Conservation (phyloP, 1,140 invertebrate species). For the Hyles vespertilio region DNA sequence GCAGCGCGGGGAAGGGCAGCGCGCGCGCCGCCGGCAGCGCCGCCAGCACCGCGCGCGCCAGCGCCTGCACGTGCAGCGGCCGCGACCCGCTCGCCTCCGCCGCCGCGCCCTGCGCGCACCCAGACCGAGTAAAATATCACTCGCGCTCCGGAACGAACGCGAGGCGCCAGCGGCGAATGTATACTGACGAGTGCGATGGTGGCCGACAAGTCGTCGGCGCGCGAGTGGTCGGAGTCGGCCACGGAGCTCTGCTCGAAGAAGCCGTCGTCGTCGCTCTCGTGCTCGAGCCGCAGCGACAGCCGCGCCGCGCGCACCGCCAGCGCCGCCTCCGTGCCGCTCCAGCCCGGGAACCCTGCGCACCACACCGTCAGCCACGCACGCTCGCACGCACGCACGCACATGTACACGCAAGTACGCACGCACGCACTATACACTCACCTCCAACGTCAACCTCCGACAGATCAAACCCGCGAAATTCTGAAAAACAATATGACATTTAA, state of each 20-base stretch:
- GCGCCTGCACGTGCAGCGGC: conserved; percentile 28
- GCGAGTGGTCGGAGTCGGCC: conserved; percentile 31
- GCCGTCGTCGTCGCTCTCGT: conserved; percentile 53
- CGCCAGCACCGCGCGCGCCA: conserved; percentile 24
- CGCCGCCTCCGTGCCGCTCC: conserved; percentile 22
- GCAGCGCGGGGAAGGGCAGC: conserved; percentile 20
- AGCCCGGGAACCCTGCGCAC: conserved; percentile 37
- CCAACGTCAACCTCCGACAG: conserved; percentile 22
- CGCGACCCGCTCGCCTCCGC: conserved; percentile 19
- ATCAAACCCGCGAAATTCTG: conserved; percentile 38
- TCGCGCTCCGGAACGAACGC: too few species aligned
- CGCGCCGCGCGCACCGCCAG: conserved; percentile 12
- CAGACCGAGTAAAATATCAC: too few species aligned
- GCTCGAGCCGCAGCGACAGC: conserved; percentile 13
- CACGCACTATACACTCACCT: conserved; percentile 20
- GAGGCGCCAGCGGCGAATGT: not conserved
- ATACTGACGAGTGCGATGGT: not conserved
- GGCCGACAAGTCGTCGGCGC: conserved; percentile 7
- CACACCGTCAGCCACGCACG: not conserved
- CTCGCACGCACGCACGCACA: not conserved
- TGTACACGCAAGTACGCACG: not conserved
- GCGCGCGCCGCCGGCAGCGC: conserved; percentile 17
- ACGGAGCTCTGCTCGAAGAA: conserved; percentile 57
- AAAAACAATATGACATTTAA: conserved; percentile 5
- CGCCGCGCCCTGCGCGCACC: conserved; percentile 20